Evolutionary conservation across 1,140 invertebrate genomes (phyloP).

Genomic region (Pectinophora gossypiella): DNA sequence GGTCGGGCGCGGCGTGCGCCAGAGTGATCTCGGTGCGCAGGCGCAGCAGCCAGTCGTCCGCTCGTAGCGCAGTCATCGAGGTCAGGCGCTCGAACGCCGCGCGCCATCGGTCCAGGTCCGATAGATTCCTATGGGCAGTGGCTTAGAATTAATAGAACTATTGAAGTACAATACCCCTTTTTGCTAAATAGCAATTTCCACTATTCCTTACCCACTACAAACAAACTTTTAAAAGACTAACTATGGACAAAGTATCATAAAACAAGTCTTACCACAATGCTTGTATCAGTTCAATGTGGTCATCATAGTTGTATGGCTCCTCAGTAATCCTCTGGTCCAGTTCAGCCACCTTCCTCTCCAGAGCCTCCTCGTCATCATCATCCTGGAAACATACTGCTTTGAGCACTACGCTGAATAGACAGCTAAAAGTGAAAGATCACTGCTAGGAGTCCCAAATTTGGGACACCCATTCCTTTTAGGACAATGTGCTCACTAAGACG

Average conservation of each 20-base stretch:
- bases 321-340: constrained; percentile 41
- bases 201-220: too few species aligned
- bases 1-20: constrained; percentile 39
- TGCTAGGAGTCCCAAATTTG: too few species aligned
- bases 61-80: constrained; percentile 31
- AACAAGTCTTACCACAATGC: constrained; percentile 49
- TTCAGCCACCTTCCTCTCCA: constrained; percentile 50
- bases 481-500: too few species aligned
- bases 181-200: too few species aligned
- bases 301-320: constrained; percentile 56
- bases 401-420: too few species aligned
- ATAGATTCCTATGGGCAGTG: constrained; percentile 54
- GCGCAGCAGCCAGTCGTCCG: constrained; percentile 56
- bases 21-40: constrained; percentile 53
- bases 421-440: too few species aligned
- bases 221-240: too few species aligned
- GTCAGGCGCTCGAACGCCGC: constrained; percentile 50
- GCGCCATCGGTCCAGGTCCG: constrained; percentile 57
- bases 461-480: too few species aligned
- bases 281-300: constrained; percentile 59
- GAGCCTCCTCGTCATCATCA: constrained; percentile 41
- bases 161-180: too few species aligned
- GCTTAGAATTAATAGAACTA: too few species aligned
- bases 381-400: constrained; percentile 31
- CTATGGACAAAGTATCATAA: too few species aligned